These are phyloP conservation scores for Polydrusus cervinus DNA, from an alignment of 2,888 invertebrate species.

Conservation along the genomic window DNA sequence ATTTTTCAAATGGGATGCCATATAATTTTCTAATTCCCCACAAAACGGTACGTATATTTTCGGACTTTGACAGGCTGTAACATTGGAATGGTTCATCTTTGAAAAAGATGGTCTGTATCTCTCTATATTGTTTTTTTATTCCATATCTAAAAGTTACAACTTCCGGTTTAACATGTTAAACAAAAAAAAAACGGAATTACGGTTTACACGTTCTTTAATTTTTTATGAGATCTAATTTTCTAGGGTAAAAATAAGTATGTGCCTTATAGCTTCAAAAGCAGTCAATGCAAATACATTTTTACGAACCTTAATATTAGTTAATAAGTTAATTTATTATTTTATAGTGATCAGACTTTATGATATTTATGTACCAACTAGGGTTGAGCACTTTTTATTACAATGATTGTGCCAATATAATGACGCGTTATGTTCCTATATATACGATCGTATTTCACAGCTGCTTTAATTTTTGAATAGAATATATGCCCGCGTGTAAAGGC, in stretches of 20 bases:
- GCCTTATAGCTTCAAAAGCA: constrained; percentile 37
- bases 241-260: background rate
- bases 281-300: background rate
- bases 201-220: no score
- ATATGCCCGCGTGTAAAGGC: background rate
- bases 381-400: constrained; percentile 8
- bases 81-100: no score
- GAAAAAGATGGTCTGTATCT: no score
- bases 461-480: background rate
- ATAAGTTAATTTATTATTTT: constrained; percentile 26
- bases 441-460: constrained; percentile 7
- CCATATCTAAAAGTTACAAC: no score
- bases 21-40: no score
- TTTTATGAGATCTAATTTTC: no score
- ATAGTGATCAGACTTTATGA: constrained; percentile 6
- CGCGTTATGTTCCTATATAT: constrained; percentile 20
- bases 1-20: no score
- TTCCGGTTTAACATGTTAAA: no score
- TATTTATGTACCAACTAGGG: background rate
- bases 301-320: constrained; percentile 4
- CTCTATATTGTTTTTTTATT: no score
- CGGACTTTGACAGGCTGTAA: no score
- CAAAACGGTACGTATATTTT: no score
- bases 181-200: no score
- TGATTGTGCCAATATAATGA: constrained; percentile 22